Conservation (phyloP, 2,113 vertebrate species). For the Butorides virescens region DNA sequence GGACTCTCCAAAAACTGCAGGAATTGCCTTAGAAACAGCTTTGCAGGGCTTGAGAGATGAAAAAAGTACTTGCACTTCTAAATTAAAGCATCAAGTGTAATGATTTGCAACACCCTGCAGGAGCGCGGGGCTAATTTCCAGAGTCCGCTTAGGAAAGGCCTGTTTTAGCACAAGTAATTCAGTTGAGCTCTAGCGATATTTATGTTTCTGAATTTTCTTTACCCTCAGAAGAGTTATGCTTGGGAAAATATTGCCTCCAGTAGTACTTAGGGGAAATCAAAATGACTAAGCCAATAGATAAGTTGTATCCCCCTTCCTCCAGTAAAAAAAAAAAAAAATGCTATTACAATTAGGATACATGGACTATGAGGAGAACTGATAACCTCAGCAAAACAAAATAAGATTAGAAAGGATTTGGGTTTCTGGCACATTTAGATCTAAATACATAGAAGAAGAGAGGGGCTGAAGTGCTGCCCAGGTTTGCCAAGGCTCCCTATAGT, state of each 20-base stretch:
- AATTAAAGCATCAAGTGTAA: neutral
- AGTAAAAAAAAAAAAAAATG: neutral
- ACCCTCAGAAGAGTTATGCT: neutral
- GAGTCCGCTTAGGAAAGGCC: neutral
- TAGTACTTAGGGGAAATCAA: neutral
- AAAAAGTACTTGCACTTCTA: neutral
- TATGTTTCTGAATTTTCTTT: neutral
- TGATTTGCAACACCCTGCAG: neutral
- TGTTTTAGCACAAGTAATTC: neutral
- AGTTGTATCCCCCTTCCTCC: neutral
- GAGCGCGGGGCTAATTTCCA: neutral
- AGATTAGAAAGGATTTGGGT: neutral
- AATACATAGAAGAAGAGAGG: neutral
- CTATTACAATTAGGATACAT: neutral
- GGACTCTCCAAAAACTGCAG: neutral
- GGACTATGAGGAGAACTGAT: neutral
- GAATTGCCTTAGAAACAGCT: neutral
- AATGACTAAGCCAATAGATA: neutral
- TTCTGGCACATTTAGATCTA: neutral
- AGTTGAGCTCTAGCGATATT: neutral
- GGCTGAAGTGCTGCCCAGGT: neutral
- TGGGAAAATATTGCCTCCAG: neutral
- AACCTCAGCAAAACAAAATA: neutral
- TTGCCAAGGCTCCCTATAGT: neutral
- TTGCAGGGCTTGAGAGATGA: neutral